These are phyloP conservation scores for Rhinoderma darwinii DNA, from an alignment of 2,113 vertebrate species.

Conservation along the genomic window DNA sequence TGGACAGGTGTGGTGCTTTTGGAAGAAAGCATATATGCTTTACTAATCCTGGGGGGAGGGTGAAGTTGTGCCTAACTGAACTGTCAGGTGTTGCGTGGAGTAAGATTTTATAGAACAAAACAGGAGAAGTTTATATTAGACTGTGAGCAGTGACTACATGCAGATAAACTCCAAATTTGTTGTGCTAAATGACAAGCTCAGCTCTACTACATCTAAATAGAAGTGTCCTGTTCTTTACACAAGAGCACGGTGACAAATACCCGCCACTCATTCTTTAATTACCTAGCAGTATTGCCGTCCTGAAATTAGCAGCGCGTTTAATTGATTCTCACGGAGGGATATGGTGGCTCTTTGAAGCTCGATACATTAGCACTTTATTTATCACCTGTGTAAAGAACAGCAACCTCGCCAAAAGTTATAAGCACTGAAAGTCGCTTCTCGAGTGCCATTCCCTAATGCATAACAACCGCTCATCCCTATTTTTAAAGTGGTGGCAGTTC, in stretches of 20 bases:
- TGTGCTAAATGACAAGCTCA: not conserved
- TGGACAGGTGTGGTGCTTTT: no score
- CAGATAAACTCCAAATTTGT: not conserved
- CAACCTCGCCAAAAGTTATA: not conserved
- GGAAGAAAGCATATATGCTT: no score
- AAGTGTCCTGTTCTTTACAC: not conserved
- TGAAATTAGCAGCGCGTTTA: not conserved
- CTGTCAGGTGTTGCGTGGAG: no score
- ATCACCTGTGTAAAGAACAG: not conserved
- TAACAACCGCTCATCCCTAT: not conserved
- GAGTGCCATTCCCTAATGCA: not conserved
- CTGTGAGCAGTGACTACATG: no score
- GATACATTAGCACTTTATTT: slow-evolving; percentile 2
- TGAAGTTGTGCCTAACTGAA: no score
- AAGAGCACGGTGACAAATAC: not conserved
- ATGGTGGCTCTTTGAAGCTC: not conserved
- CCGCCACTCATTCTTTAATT: not conserved
- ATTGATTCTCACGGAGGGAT: not conserved
- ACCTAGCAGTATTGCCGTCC: not conserved
- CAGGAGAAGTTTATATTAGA: no score
- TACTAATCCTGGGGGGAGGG: no score
- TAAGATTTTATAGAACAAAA: no score
- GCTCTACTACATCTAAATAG: not conserved
- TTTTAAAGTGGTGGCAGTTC: not conserved
- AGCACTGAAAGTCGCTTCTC: not conserved